Base-by-base conservation (phyloP, 2,797 vertebrate species). In the Prunella strophiata region DNA sequence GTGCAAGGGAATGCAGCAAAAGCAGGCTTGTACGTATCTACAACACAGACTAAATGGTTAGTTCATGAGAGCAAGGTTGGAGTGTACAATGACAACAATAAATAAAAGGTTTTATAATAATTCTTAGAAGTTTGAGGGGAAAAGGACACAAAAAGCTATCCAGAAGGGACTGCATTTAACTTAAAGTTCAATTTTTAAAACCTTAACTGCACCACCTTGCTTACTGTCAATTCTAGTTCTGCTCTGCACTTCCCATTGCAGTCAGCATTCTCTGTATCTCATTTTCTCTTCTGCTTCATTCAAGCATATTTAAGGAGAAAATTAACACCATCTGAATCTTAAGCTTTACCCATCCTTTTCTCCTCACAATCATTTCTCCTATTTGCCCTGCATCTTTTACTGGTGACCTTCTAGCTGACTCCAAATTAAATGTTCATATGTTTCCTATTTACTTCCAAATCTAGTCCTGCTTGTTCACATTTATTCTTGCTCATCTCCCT, bases 221-320 rank as follows among this genome's bases (percentile, higher is more conserved):
- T 78, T 84, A 62, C 88, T 94, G 66, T 88, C 82, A 83, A 40
- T 89, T 95, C 85, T 83, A 51, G 79, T 93, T 96, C 76, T 91
- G 78, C 61, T 88, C 73, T 94, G 63, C 62, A 58, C 55, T 88
- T 78, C 50, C 70, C 51, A 52, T 70, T 85, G 73, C 83, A 95
- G 89, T 66, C 82, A 93, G 91, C 73, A 88, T 88, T 86, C 83
- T 83, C 70, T 58, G 48, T 59, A 91, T 72, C 58, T 89, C 72
- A 61, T 94, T 93, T 94, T 81, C 80, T 81, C 55, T 89, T 72
- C 76, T 91, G 73, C 83, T 93, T 94, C 66, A 66, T 89, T 91
- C 79, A 61, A 94, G 54, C 68, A 85, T 89, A 88, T 93, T 92
- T 96, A 93, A 92, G 75, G 42, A 85, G 82, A 88, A 93, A 93